These are phyloP conservation scores for Sabellastarte sp. DNA, from an alignment of 2,888 invertebrate species.

Conservation along the genomic window DNA sequence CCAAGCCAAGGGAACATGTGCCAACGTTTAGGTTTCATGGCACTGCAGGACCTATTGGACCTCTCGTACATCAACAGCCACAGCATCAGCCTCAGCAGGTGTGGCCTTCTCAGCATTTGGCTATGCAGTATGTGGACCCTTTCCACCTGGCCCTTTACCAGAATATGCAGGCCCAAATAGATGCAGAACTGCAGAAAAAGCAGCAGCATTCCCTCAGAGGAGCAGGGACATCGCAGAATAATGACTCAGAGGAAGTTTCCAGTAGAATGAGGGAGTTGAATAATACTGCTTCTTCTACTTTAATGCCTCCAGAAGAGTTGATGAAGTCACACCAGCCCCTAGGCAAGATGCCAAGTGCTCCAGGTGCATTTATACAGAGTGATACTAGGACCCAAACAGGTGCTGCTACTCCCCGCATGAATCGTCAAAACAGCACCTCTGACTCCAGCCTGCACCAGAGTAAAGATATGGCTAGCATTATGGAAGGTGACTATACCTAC, in stretches of 20 bases:
- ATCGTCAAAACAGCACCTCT: conserved; percentile 60
- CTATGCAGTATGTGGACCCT: too few relatives aligned
- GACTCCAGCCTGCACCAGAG: conserved; percentile 65
- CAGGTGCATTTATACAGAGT: neutral
- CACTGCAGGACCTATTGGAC: neutral
- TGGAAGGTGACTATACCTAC: too few relatives aligned
- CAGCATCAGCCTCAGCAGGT: neutral
- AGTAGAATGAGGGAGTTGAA: too few relatives aligned
- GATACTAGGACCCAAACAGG: neutral
- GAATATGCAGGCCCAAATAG: neutral
- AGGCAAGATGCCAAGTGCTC: neutral
- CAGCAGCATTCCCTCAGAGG: too few relatives aligned
- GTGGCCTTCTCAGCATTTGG: too few relatives aligned
- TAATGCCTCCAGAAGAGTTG: neutral
- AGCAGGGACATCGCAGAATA: too few relatives aligned
- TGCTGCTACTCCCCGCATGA: neutral
- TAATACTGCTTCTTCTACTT: too few relatives aligned
- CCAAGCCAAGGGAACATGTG: neutral
- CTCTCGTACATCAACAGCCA: neutral
- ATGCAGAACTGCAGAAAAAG: neutral
- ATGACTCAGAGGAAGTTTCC: too few relatives aligned
- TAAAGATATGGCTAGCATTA: too few relatives aligned
- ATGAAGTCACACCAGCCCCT: neutral
- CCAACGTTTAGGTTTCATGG: neutral
- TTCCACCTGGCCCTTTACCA: neutral